Percentiles rank a stretch among this genome's conserved stretches.
Evolutionary conservation across 2,113 vertebrate species (phyloP).

Genomic region (Hirundichthys speculiger): DNA sequence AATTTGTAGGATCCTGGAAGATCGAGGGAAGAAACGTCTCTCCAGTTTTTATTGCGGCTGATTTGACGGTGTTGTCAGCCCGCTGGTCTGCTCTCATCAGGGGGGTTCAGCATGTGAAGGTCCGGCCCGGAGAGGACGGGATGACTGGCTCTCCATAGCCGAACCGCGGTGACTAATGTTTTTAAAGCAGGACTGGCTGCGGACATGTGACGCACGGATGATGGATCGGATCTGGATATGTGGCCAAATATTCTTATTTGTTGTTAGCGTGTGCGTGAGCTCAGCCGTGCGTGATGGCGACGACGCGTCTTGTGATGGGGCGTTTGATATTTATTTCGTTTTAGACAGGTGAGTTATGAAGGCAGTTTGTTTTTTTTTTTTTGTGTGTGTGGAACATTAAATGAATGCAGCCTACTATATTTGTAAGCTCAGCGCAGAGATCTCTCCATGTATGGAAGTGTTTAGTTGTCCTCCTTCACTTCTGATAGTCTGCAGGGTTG

Average conservation of each 20-base stretch:
- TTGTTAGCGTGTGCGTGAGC: constrained; percentile 24
- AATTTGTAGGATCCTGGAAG: constrained; percentile 13
- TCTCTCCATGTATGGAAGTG: constrained; percentile 74
- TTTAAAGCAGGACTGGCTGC: constrained; percentile 3
- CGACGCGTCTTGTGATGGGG: constrained; percentile 85
- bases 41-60: background rate
- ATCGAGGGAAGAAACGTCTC: constrained; percentile 12
- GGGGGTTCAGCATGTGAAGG: constrained; percentile 45
- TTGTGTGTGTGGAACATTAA: background rate
- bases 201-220: constrained; percentile 51
- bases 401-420: background rate
- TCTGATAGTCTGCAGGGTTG: constrained; percentile 11
- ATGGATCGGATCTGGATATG: constrained; percentile 62
- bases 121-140: background rate
- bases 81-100: background rate
- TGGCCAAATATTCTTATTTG: constrained; percentile 43
- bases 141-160: background rate
- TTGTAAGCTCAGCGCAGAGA: no score
- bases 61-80: background rate
- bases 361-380: no score
- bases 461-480: constrained; percentile 42
- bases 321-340: constrained; percentile 91
- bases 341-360: constrained; percentile 76
- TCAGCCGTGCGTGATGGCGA: constrained; percentile 61
- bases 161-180: background rate